Base-by-base conservation (phyloP, 2,888 invertebrate genomes). In the Lepidochitona cinerea region DNA sequence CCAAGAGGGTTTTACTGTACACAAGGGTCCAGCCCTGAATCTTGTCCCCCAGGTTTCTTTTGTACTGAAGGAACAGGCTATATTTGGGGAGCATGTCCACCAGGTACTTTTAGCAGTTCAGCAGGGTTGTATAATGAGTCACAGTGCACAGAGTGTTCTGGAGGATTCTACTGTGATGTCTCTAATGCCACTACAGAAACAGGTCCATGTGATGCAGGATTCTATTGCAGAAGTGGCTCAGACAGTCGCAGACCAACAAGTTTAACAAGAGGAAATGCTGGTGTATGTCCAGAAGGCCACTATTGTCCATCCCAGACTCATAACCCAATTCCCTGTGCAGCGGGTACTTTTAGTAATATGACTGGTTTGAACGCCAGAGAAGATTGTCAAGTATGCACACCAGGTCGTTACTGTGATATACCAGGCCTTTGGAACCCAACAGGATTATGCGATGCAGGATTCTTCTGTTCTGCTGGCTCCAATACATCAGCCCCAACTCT, bases 171-270 rank as follows among this genome's bases (percentile, higher is more conserved):
- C 75, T 89, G 89, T 77, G 81, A 80, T 33, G 53, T 67, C 4
- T 70, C 75, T 29, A 88, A 89, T 75, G 76, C 85, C 53, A 89
- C 88, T 5, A 73, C 82, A 0, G 80, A 76, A 4, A 73, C 83
- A n/a, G 88, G 87, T n/a, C 81, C 80, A 3, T 89, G 89, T 79
- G 81, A 81, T 74, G 83, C 88, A 23, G 89, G 89, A 0, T 87
- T 84, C 76, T 89, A 74, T 78, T 89, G 89, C 76, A 73, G 79
- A 53, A 76, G 77, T 72, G 89, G 88, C 7, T 86, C 89, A 3
- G 83, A 87, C 72, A 75, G 80, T 5, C 23, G 49, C 23, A 79
- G 73, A 26, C 89, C 89, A 23, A 78, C 84, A 33, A 82, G 81
- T 5, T 53, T 70, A 6, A 77, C 82, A 1, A 72, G 77, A 1